Evolutionary conservation across 1,140 invertebrate genomes (phyloP).

Genomic region (Drosophila sp.): DNA sequence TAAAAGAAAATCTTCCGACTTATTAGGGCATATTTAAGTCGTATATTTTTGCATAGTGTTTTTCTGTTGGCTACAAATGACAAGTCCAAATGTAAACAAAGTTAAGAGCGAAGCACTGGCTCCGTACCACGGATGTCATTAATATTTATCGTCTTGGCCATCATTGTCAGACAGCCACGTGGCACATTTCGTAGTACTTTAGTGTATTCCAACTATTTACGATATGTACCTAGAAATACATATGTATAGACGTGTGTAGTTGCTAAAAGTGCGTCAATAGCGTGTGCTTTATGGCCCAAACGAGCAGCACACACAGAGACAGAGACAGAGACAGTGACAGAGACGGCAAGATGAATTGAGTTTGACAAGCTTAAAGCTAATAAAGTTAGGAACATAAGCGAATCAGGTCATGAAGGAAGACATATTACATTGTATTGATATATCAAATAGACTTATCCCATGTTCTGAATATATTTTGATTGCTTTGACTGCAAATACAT

Average conservation of each 20-base stretch:
- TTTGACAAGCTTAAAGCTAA: constrained; percentile 49
- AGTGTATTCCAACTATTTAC: constrained; percentile 32
- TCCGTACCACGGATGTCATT: constrained; percentile 35
- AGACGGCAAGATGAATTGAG: neutral
- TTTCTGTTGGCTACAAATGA: constrained; percentile 21
- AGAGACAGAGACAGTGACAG: neutral
- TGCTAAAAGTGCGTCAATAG: constrained; percentile 30
- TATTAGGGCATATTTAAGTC: neutral
- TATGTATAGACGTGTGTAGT: constrained; percentile 6
- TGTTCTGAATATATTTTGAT: constrained; percentile 6
- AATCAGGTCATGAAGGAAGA: constrained; percentile 2
- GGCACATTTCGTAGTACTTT: constrained; percentile 14
- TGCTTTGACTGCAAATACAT: neutral
- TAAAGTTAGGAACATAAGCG: constrained; percentile 62
- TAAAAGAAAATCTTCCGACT: neutral
- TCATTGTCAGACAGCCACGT: constrained; percentile 45
- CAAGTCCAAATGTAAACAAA: constrained; percentile 49
- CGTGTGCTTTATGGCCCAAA: constrained; percentile 30
- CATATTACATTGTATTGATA: constrained; percentile 26
- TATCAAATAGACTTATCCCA: constrained; percentile 39
- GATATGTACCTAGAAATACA: constrained; percentile 23
- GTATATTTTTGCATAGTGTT: neutral
- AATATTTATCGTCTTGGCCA: constrained; percentile 53
- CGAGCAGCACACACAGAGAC: neutral
- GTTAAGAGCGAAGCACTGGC: constrained; percentile 13